Percentiles rank a stretch among this genome's conserved stretches.
These are phyloP conservation scores for Apostichopus japonicus DNA, from an alignment of 35 echinoderm and acorn worm species.

Conservation along the genomic window DNA sequence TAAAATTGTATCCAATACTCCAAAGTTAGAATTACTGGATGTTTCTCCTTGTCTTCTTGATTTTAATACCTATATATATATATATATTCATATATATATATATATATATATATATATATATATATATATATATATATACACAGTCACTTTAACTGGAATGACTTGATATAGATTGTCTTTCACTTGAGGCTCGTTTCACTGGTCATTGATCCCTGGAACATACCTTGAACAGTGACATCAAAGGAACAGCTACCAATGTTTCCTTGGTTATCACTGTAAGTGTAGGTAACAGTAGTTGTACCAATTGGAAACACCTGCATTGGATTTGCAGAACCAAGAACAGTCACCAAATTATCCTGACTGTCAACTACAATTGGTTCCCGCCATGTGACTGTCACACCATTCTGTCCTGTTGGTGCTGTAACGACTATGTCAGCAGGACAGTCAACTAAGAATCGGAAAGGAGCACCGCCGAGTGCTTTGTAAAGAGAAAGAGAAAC, in stretches of 20 bases:
- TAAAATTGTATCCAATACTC: too few relatives aligned
- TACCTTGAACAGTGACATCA: constrained; percentile 48
- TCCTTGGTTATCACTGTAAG: constrained; percentile 32
- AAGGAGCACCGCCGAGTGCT: background rate
- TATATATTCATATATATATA: too few relatives aligned
- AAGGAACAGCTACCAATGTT: constrained; percentile 30
- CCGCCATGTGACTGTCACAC: background rate
- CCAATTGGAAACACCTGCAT: background rate
- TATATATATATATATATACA: too few relatives aligned
- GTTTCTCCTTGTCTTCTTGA: too few relatives aligned
- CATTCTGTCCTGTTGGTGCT: background rate
- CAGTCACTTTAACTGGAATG: too few relatives aligned
- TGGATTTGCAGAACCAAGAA: background rate
- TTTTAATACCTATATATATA: too few relatives aligned
- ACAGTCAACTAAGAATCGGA: background rate
- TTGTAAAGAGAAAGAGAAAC: background rate
- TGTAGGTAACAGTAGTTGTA: constrained; percentile 19
- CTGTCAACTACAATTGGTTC: constrained; percentile 1
- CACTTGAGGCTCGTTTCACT: too few relatives aligned
- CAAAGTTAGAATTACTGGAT: too few relatives aligned
- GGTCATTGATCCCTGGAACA: too few relatives aligned
- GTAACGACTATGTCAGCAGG: background rate
- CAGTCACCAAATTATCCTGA: background rate
- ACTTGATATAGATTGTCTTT: too few relatives aligned
- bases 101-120: too few relatives aligned